Evolutionary conservation across 2,888 invertebrate species (phyloP).

Genomic region (Mylabris sibirica): DNA sequence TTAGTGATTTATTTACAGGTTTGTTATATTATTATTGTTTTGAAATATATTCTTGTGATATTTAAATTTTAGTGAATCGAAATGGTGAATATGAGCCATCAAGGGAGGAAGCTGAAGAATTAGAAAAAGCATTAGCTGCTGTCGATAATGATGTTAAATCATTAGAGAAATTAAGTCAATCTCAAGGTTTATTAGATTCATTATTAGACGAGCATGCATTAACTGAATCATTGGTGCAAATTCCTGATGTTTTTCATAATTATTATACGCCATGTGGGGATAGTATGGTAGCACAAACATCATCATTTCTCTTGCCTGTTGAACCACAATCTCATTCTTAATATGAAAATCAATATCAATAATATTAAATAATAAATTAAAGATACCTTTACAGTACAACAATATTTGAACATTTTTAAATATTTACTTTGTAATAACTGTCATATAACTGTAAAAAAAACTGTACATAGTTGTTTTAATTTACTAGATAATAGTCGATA

Average conservation of each 20-base stretch:
- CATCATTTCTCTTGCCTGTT: conserved; percentile 53
- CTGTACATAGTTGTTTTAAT: background rate
- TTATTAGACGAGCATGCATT: conserved; percentile 68
- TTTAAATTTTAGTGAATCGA: conserved; percentile 65
- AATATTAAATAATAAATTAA: background rate
- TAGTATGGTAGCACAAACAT: conserved; percentile 53
- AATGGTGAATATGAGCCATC: conserved; percentile 77
- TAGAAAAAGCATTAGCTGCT: conserved; percentile 84
- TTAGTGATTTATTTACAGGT: conserved; percentile 82
- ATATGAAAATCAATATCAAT: conserved; percentile 22
- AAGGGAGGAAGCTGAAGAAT: conserved; percentile 85
- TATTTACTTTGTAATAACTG: conserved; percentile 6
- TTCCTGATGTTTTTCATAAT: conserved; percentile 64
- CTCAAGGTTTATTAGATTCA: conserved; percentile 69
- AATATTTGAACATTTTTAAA: conserved; percentile 9
- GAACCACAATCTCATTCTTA: conserved; percentile 55
- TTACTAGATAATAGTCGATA: background rate
- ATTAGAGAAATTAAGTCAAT: conserved; percentile 71
- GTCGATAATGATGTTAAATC: conserved; percentile 78
- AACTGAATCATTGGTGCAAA: conserved; percentile 62
- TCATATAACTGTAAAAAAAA: conserved; percentile 8
- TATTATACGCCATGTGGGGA: conserved; percentile 59
- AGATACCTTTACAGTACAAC: conserved; percentile 43
- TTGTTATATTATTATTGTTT: conserved; percentile 31
- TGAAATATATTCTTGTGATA: conserved; percentile 16